Conservation (phyloP, 1,140 invertebrate genomes). For the Octopus bimaculoides region DNA sequence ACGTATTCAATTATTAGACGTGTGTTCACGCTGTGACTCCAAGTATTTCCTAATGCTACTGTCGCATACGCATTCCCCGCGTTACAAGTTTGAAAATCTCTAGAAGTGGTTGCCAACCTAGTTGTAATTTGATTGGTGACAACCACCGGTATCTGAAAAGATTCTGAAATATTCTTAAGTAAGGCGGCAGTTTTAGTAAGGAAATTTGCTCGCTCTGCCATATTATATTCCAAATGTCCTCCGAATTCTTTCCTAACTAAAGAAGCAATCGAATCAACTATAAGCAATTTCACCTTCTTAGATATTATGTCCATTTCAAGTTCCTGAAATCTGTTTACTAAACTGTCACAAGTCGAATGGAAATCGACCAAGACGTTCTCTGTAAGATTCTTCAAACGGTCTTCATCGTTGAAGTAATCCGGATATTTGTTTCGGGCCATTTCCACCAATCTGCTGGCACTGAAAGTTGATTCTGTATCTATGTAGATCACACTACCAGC, state of each 20-base stretch:
- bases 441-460: conserved; percentile 41
- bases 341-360: conserved; percentile 30
- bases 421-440: conserved; percentile 29
- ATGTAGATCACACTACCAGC: conserved; percentile 42
- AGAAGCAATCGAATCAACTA: conserved; percentile 48
- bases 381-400: conserved; percentile 21
- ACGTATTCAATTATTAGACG: conserved; percentile 44
- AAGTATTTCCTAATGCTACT: conserved; percentile 45
- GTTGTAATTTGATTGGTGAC: conserved; percentile 49
- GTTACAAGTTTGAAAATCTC: neutral
- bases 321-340: conserved; percentile 36
- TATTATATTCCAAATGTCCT: conserved; percentile 23
- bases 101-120: conserved; percentile 19
- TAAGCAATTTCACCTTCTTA: conserved; percentile 34
- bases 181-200: conserved; percentile 41
- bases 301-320: conserved; percentile 43
- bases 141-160: conserved; percentile 44
- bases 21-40: conserved; percentile 51
- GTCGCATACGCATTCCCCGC: conserved; percentile 28
- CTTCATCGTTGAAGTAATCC: conserved; percentile 24
- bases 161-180: conserved; percentile 43
- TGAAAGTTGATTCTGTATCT: conserved; percentile 47
- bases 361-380: conserved; percentile 29
- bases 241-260: conserved; percentile 46
- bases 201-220: conserved; percentile 42